Evolutionary conservation across 1,140 invertebrate genomes (phyloP).

Genomic region (Conus ventricosus): DNA sequence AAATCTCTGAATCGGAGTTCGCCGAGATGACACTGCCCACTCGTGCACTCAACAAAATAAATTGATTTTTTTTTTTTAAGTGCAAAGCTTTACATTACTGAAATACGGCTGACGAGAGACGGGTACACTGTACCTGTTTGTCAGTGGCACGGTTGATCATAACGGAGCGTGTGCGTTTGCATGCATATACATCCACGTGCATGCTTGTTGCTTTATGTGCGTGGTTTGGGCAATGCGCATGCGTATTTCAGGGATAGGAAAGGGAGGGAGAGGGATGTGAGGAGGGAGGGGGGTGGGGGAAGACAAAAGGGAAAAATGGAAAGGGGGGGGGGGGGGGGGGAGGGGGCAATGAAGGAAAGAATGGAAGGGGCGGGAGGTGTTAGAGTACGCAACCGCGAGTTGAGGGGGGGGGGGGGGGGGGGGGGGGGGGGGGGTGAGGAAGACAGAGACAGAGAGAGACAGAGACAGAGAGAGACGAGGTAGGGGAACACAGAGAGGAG

Average conservation of each 20-base stretch:
- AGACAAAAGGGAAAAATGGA: not conserved
- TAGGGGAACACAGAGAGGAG: not conserved
- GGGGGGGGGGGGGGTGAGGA: not conserved
- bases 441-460: constrained; percentile 1
- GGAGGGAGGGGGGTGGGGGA: not conserved
- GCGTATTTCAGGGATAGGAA: not conserved
- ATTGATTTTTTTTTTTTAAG: no score
- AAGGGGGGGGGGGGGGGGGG: not conserved
- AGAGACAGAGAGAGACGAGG: constrained; percentile 17
- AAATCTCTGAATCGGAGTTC: no score
- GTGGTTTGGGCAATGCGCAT: not conserved
- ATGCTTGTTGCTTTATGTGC: not conserved
- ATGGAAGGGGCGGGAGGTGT: not conserved
- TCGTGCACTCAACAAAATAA: no score
- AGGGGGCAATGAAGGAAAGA: not conserved
- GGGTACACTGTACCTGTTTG: no score
- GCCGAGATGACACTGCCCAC: no score
- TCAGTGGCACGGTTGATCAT: no score
- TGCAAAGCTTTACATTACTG: no score
- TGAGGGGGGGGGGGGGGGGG: not conserved
- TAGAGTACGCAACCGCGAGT: no score
- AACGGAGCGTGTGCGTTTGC: not conserved
- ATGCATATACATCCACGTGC: not conserved
- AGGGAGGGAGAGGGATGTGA: not conserved
- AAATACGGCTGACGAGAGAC: no score